Evolutionary conservation across 2,888 invertebrate genomes (phyloP), one percentile per base, ranked within the genome.

Genomic region (Melinaea menophilus): DNA sequence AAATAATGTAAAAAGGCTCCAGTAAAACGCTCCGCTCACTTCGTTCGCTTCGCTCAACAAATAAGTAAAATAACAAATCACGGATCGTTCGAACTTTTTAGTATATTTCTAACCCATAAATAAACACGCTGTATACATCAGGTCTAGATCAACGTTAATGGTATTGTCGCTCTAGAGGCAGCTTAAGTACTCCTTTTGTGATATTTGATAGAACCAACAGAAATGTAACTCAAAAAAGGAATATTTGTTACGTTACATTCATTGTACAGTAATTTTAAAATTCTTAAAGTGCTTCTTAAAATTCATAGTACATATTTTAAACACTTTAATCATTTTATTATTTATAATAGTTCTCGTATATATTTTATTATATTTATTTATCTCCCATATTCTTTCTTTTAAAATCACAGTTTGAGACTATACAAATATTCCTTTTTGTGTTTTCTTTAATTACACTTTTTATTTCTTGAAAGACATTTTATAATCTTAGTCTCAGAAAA

Each of bases 391-490:
- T 31, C 31, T 1, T 2, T 31, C 31, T 2, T 9, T 31, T 51
- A 51, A 51, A 51, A 51, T 51, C 22, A 51, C 31, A 7, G n/a
- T 51, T 51, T 51, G 9, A 22, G 22, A 22, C 22, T 2, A 51
- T 31, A 11, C 22, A 22, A 51, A 51, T 31, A 51, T 31, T 51
- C 11, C 5, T 51, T 51, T 7, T 31, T 51, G 5, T 31, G 1
- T 31, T 9, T 55, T 55, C 31, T 58, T 51, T 48, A 34, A 63
- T 12, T 54, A 46, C 57, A 54, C 35, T 65, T 63, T 67, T 65
- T 65, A 65, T 61, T 67, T 61, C 47, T 45, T 58, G 59, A 41
- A 65, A 65, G 61, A 65, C 22, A 22, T 22, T 22, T 22, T 22
- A 22, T 22, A 22, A 22, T 22, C 22, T 22, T 58, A 47, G 65